These are phyloP conservation scores for Gymnosoma rotundatum DNA, from an alignment of 2,888 invertebrate genomes.

Conservation along the genomic window DNA sequence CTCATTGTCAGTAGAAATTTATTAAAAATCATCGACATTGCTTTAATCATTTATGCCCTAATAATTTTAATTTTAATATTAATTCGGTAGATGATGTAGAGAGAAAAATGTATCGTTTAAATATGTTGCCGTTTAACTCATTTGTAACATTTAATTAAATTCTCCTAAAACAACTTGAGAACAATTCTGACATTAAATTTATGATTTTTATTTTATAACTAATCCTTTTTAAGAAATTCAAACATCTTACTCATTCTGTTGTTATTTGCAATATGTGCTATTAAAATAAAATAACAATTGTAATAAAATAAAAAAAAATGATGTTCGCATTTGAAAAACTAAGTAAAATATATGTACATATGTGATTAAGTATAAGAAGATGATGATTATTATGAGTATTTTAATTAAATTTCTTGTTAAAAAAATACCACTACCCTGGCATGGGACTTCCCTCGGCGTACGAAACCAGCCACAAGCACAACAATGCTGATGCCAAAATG, in stretches of 20 bases:
- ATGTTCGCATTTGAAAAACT: slow-evolving; percentile 6
- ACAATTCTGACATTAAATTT: neutral
- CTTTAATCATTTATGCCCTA: no score
- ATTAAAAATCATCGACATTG: no score
- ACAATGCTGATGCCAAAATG: slow-evolving; percentile 76
- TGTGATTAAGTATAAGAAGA: neutral
- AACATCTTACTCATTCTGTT: slow-evolving; percentile 4
- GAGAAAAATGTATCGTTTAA: no score
- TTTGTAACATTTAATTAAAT: neutral
- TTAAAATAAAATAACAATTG: neutral
- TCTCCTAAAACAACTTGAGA: neutral
- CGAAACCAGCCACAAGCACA: slow-evolving; percentile 79
- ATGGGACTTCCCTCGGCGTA: slow-evolving; percentile 80
- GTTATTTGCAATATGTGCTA: slow-evolving; percentile 17
- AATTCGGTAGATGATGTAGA: no score
- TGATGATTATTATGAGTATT: slow-evolving; percentile 29
- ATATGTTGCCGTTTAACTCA: no score
- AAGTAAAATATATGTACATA: neutral
- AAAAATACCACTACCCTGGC: slow-evolving; percentile 82
- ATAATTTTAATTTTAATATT: no score
- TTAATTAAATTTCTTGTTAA: slow-evolving; percentile 60
- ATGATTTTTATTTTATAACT: slow-evolving; percentile 14
- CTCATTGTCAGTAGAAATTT: no score
- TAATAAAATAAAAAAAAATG: slow-evolving; percentile 30
- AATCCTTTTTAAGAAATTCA: no score